These are phyloP conservation scores for Helicorthomorpha holstii DNA, from an alignment of 1,140 invertebrate genomes.

Conservation along the genomic window DNA sequence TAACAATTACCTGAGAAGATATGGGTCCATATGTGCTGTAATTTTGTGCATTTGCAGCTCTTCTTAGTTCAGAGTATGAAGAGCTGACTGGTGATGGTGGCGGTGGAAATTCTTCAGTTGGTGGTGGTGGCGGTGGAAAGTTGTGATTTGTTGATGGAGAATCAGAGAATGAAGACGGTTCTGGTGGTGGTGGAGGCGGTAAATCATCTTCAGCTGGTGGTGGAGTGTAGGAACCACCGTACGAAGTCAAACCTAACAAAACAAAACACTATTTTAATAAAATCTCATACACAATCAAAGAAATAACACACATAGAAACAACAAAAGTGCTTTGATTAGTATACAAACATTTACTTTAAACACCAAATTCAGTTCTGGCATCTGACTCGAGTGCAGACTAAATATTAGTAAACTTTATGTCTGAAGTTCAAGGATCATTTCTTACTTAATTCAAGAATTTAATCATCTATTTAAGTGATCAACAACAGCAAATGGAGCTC, in stretches of 20 bases:
- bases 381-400: no score
- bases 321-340: no score
- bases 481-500: no score
- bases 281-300: neutral
- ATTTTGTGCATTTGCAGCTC: slow-evolving; percentile 35
- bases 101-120: slow-evolving; percentile 40
- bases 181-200: slow-evolving; percentile 34
- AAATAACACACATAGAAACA: neutral
- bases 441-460: no score
- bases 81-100: slow-evolving; percentile 51
- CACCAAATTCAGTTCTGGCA: no score
- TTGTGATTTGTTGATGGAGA: slow-evolving; percentile 9
- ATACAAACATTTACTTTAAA: no score
- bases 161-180: slow-evolving; percentile 10
- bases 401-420: no score
- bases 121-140: slow-evolving; percentile 21
- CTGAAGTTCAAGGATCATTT: no score
- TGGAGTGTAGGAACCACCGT: slow-evolving; percentile 10
- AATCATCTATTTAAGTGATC: no score
- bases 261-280: no score
- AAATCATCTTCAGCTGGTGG: slow-evolving; percentile 30
- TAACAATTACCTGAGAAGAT: slow-evolving; percentile 32
- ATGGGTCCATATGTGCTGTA: slow-evolving; percentile 41
- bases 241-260: slow-evolving; percentile 11
- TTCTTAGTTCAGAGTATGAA: slow-evolving; percentile 66